Evolutionary conservation across 2,113 vertebrate genomes (phyloP), one percentile per base, ranked within the genome.

Genomic region (Coracopsis vasa): DNA sequence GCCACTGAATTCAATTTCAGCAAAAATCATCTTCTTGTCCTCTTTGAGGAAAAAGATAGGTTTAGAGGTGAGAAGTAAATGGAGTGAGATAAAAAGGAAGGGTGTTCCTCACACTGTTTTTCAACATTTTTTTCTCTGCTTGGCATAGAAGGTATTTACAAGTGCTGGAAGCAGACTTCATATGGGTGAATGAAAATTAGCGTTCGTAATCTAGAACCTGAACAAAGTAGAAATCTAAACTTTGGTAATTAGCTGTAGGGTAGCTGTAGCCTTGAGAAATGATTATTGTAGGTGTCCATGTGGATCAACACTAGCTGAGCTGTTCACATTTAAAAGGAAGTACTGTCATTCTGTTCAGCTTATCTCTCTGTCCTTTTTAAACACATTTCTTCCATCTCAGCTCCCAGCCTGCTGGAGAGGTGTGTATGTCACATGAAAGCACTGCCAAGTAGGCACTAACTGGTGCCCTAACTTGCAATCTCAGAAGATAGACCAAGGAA

Each of bases 11-110:
- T 94, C 16, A 86, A 78, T 95, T 96, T 91, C 71, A 83, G 33
- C 7, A 86, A 90, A 97, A 97, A 94, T 92, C 80, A 51, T 92
- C 74, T 39, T 94, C 15, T 37, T 48, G n/a, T 84, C 53, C 56
- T 81, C 65, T 95, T 94, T 66, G 2, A 1, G 62, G 13, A 47
- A 86, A 87, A 93, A 87, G 11, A 90, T 86, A 66, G 60, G 20
- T 78, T 96, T 92, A 64, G 69, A 87, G 35, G 58, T 83, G 66
- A 86, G 24, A 73, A 66, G n/a, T 48, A 95, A 88, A 96, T 56
- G 24, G 45, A 77, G 39, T 51, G 72, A 71, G 16, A 86, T 74
- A 54, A 90, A 95, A 80, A 80, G 25, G 23, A 77, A 92, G 9
- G 10, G 35, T 80, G 19, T 27, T 73, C 29, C 21, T 90, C 44